Percentiles rank a stretch among this genome's conserved stretches.
These are phyloP conservation scores for Diarsia rubi DNA, from an alignment of 2,888 invertebrate genomes.

Conservation along the genomic window DNA sequence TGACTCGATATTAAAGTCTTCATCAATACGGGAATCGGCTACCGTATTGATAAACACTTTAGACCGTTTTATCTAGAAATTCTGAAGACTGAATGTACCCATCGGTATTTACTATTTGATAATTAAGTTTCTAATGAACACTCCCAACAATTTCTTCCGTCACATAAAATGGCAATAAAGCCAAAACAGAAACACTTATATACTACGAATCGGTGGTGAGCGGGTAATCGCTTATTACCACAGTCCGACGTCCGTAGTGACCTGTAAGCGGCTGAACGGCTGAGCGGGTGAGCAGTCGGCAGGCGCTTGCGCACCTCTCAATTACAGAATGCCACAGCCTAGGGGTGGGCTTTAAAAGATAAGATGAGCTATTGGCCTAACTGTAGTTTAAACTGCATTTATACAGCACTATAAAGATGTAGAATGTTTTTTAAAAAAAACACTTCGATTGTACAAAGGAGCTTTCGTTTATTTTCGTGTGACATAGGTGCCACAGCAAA, in stretches of 20 bases:
- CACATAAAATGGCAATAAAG: slow-evolving; percentile 7
- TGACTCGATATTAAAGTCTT: no score
- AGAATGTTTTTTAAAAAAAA: not conserved
- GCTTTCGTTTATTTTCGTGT: not conserved
- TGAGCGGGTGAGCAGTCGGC: slow-evolving; percentile 20
- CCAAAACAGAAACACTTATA: slow-evolving; percentile 21
- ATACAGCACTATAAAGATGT: not conserved
- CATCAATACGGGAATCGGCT: not conserved
- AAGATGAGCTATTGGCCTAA: slow-evolving; percentile 7
- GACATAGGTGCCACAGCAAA: slow-evolving; percentile 25
- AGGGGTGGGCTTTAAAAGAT: slow-evolving; percentile 37
- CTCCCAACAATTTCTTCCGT: not conserved
- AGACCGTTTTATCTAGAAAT: not conserved
- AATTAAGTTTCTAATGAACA: not conserved
- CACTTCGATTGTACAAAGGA: not conserved
- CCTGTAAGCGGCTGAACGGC: slow-evolving; percentile 16
- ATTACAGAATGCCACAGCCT: slow-evolving; percentile 49
- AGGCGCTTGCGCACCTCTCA: slow-evolving; percentile 56
- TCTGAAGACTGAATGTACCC: not conserved
- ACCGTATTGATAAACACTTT: not conserved
- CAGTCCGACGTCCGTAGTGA: slow-evolving; percentile 8
- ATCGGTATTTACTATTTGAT: not conserved
- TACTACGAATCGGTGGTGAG: slow-evolving; percentile 40
- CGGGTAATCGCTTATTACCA: slow-evolving; percentile 56
- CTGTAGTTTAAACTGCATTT: slow-evolving; percentile 13